Percentiles rank a stretch among this genome's conserved stretches.
Evolutionary conservation across 1,140 invertebrate species (phyloP).

Genomic region (Heliconius hewitsoni): DNA sequence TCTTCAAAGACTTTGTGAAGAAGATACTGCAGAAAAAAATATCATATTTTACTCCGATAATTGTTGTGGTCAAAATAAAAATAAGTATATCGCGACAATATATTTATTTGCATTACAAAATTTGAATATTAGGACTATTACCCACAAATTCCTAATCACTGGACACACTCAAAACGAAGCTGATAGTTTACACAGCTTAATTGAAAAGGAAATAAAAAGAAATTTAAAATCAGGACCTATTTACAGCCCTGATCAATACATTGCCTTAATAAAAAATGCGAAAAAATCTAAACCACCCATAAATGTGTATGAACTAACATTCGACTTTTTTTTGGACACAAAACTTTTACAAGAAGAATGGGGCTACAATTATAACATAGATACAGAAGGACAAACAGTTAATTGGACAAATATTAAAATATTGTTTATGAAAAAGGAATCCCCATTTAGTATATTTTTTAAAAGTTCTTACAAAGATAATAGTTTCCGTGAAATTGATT

Average conservation of each 20-base stretch:
- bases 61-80: no score
- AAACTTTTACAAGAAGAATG: conserved; percentile 31
- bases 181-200: conserved; percentile 32
- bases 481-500: conserved; percentile 18
- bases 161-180: conserved; percentile 43
- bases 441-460: conserved; percentile 20
- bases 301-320: conserved; percentile 21
- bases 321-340: conserved; percentile 26
- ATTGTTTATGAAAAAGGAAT: not conserved
- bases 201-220: conserved; percentile 20
- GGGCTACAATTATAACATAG: conserved; percentile 10
- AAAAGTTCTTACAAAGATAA: conserved; percentile 30
- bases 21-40: conserved; percentile 21
- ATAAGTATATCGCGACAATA: no score
- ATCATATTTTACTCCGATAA: conserved; percentile 34
- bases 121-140: conserved; percentile 40
- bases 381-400: conserved; percentile 23
- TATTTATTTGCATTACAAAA: conserved; percentile 32
- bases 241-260: conserved; percentile 37
- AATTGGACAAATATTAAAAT: not conserved
- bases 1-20: conserved; percentile 28
- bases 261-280: conserved; percentile 38
- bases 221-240: conserved; percentile 39
- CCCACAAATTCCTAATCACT: conserved; percentile 43
- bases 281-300: conserved; percentile 4